Evolutionary conservation across 2,113 vertebrate genomes (phyloP).

Genomic region (Larimichthys crocea): DNA sequence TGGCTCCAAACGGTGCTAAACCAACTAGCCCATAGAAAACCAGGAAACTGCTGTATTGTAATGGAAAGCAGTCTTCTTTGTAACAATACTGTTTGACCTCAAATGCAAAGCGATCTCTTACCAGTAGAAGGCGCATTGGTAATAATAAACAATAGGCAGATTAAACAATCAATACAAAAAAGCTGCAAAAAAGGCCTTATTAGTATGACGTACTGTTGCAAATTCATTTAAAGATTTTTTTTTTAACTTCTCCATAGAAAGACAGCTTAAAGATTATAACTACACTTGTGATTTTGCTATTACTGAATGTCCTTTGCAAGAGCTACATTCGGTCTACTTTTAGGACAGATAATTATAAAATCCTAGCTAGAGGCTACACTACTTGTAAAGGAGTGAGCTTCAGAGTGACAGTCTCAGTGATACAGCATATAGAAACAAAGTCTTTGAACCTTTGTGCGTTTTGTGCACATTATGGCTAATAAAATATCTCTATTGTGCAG

Average conservation of each 20-base stretch:
- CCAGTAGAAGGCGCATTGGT: slow-evolving; percentile 9
- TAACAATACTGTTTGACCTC: not conserved
- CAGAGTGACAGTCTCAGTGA: not conserved
- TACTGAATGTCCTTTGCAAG: slow-evolving; percentile 1
- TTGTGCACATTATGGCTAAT: not conserved
- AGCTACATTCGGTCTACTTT: not conserved
- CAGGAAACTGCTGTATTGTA: slow-evolving; percentile 9
- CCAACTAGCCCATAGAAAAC: slow-evolving; percentile 10
- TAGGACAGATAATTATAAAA: slow-evolving; percentile 5
- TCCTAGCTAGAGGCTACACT: not conserved
- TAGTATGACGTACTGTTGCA: not conserved
- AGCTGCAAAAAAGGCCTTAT: not conserved
- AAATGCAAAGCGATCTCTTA: slow-evolving; percentile 18
- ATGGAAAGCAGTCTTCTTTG: not conserved
- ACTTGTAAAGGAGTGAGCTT: not conserved
- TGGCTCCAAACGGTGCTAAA: not conserved
- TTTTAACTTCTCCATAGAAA: not conserved
- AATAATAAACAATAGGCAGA: not conserved
- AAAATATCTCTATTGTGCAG: not conserved
- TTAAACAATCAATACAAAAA: slow-evolving; percentile 3
- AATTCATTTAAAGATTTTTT: not conserved
- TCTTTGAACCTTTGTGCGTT: not conserved
- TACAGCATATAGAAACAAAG: not conserved
- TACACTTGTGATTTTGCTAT: not conserved
- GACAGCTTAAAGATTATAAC: not conserved